Base-by-base conservation (phyloP, 2,888 invertebrate genomes). In the Sturmia bella region DNA sequence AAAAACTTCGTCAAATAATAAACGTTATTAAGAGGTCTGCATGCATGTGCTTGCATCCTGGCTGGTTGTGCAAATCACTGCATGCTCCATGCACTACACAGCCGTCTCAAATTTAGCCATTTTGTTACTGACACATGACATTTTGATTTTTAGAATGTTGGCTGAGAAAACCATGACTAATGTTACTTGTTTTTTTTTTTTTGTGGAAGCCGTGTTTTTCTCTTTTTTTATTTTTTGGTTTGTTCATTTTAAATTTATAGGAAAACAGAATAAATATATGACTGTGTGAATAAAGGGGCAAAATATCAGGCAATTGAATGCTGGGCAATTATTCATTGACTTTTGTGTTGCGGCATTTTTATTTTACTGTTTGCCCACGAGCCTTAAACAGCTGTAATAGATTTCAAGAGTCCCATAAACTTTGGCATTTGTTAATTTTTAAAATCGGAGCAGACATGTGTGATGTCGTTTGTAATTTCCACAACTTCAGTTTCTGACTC, bases 101-200 rank as follows among this genome's bases (percentile, higher is more conserved):
- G 15, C 48, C 19, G 24, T 56, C 45, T 63, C 64, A 57, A 74
- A 54, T 52, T 59, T 52, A 69, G 37, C 6, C 61, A 59, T 59
- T 54, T 82, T 69, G 74, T 73, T 57, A 69, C 69, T 78, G 82
- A 82, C 82, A 82, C 74, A 70, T 82, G 82, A 78, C 82, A 82
- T 78, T 78, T 82, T 78, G 74, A 78, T 78, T 82, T 75, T 73
- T 52, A 59, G 15, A 64, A 43, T 50, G 37, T 72, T 72, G 63
- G 3, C 41, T 70, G 56, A 59, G 57, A 64, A 78, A 59, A 66
- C 43, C 70, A 50, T 72, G 72, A 66, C 50, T 66, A 57, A 64
- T 70, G 54, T 57, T 37, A 52, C 19, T 43, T 27, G 41, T 66
- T 57, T 74, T 68, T 52, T 39, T 24, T 1, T 11, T 11, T 11